Base-by-base conservation (phyloP, 2,888 invertebrate species). In the Noctua comes region DNA sequence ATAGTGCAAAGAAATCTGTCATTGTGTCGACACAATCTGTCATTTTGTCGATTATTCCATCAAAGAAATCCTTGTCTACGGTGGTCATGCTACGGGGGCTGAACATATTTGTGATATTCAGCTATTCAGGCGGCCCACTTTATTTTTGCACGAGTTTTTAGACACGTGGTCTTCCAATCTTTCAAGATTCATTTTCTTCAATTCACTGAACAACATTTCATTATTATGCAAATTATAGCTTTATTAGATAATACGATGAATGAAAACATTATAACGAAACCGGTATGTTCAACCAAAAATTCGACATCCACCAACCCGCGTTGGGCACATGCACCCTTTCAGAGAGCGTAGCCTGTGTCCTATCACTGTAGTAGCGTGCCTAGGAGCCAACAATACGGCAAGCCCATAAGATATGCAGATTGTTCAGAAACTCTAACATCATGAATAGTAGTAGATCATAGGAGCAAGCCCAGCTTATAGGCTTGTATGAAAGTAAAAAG, bases 141-240 rank as follows among this genome's bases (percentile, higher is more conserved):
- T 24, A 48, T 48, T 76, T 59, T 1, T n/a, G 48, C 75, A 46
- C 1, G 46, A n/a, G 16, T 36, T 59, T 3, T 16, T 5, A 27
- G 5, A 51, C 79, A 65, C 65, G 36, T 79, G 79, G 8, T 27
- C 6, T 46, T 24, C 1, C 18, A 65, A 36, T 70, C 36, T 66
- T 51, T 57, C 72, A 59, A 3, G 2, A 59, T 21, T 5, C 2
- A n/a, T 66, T 66, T 7, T 72, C n/a, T 79, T n/a, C 57, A 71
- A 21, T 13, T 27, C 54, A 79, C 18, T 79, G 36, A 70, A 65
- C 46, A 66, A 64, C 11, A 36, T 64, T 24, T 13, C 6, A 24
- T 40, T 24, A 69, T 8, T n/a, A 70, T 40, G 36, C 57, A 48
- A 69, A 70, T n/a, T n/a, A 31, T 18, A 36, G n/a, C 5, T 54